Percentiles rank a stretch among this genome's conserved stretches.
phyloP scores from a whole-genome alignment of 2,113 vertebrate species.

The Raja brachyura region DNA sequence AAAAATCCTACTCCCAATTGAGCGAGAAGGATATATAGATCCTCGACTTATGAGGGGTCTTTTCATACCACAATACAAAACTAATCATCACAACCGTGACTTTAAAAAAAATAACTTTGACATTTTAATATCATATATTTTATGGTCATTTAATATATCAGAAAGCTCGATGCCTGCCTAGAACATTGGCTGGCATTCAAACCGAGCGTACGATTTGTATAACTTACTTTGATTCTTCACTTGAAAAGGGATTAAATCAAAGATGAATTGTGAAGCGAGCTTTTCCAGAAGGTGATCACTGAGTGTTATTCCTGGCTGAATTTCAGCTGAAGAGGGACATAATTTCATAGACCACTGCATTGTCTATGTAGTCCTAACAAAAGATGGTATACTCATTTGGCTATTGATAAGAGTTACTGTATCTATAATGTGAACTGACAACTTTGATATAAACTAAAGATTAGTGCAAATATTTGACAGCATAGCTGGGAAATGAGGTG shows the following conservation, averaged over 20 bases:
- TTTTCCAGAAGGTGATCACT: not conserved
- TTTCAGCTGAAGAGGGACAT: not conserved
- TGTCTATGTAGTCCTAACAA: not conserved
- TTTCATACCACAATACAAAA: slow-evolving; percentile 22
- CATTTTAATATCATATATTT: slow-evolving; percentile 37
- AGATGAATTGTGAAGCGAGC: not conserved
- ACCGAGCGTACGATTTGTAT: not conserved
- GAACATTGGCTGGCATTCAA: slow-evolving; percentile 10
- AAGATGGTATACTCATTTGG: not conserved
- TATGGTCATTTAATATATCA: slow-evolving; percentile 29
- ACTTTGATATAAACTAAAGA: not conserved
- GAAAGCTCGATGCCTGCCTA: not conserved
- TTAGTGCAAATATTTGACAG: not conserved
- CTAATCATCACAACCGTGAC: slow-evolving; percentile 32
- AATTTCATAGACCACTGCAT: slow-evolving; percentile 10
- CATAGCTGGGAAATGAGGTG: not conserved
- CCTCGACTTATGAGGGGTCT: not conserved
- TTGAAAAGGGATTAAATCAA: not conserved
- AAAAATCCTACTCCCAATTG: slow-evolving; percentile 32
- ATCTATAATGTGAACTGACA: not conserved
- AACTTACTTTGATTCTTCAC: slow-evolving; percentile 23
- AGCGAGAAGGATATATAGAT: slow-evolving; percentile 2
- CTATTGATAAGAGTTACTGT: not conserved
- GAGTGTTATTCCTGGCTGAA: slow-evolving; percentile 25
- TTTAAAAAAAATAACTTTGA: slow-evolving; percentile 25